These are phyloP conservation scores for Leptobrachium ailaonicum DNA, from an alignment of 2,113 vertebrate genomes.

Conservation along the genomic window DNA sequence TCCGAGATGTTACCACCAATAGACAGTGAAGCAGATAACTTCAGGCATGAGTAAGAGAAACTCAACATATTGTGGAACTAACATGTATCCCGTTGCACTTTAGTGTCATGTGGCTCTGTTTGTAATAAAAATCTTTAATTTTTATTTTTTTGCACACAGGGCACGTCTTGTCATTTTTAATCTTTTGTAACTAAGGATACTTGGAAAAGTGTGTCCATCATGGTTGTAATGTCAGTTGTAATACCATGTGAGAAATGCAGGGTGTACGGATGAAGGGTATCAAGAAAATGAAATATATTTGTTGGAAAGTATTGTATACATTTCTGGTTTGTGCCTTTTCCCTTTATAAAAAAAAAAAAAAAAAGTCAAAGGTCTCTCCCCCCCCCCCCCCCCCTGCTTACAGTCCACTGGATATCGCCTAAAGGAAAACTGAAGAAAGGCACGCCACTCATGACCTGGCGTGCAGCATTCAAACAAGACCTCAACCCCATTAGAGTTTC, in stretches of 20 bases:
- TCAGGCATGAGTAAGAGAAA: conserved; percentile 83
- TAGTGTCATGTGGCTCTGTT: background rate
- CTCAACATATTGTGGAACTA: conserved; percentile 36
- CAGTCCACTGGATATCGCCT: too few species aligned
- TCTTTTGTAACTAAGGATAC: conserved; percentile 3
- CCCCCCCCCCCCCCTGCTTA: too few species aligned
- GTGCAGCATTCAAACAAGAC: too few species aligned
- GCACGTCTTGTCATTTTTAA: background rate
- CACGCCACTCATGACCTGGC: too few species aligned
- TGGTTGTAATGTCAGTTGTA: conserved; percentile 23
- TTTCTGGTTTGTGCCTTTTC: too few species aligned
- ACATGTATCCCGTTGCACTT: conserved; percentile 18
- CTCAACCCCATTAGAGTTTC: too few species aligned
- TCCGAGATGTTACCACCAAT: conserved; percentile 81
- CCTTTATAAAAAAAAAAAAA: too few species aligned
- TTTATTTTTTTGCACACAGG: conserved; percentile 13
- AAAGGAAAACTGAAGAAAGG: too few species aligned
- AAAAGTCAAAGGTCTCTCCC: too few species aligned
- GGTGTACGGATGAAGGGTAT: too few species aligned
- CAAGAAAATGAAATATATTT: too few species aligned
- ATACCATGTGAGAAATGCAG: conserved; percentile 1
- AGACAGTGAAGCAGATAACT: conserved; percentile 84
- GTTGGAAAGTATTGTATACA: too few species aligned
- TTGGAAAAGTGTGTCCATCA: background rate
- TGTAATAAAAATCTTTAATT: conserved; percentile 1